Evolutionary conservation across 1,140 invertebrate genomes (phyloP), one percentile per base, ranked within the genome.

Genomic region (Drosophila aff.): DNA sequence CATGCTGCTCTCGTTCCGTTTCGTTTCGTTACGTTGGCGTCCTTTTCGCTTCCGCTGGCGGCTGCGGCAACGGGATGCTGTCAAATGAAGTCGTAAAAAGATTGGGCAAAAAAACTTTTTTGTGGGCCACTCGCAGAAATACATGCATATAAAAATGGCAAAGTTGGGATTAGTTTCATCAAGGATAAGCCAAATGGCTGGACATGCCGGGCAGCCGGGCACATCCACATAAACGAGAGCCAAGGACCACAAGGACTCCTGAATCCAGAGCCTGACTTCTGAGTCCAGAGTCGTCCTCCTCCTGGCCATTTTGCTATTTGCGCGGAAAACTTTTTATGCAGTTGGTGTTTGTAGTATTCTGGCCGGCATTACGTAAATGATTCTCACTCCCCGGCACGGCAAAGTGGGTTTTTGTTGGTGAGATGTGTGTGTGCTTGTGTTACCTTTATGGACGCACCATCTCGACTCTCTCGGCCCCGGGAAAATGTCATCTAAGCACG

Each of bases 131-230:
- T 77, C 81, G 76, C 77, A 81, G 65, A 89, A 89, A 87, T 81
- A 90, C 84, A 81, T 80, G 68, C 84, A 87, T 91, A 91, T 91
- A 89, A 91, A 91, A 91, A 89, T 91, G 83, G 73, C 81, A 63
- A 81, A 84, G 83, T 82, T 84, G 79, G 89, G 89, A 91, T 91
- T 91, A 91, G 89, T 91, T 91, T 91, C 83, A 89, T 91, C 87
- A 91, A 85, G 83, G 83, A 84, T 91, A 91, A 91, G 82, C 86
- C 87, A 86, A 91, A 86, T 90, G 79, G 84, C 81, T 89, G 84
- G 84, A 84, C 84, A 79, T 80, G 81, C 67, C 59, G 43, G 44
- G 36, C 57, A 28, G 81, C 67, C 55, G 43, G 28, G 50, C 78
- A 85, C 82, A 85, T 78, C 53, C 53, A 26, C 53, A 85, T 85